These are phyloP conservation scores for Drosophila parthenogenetica DNA, from an alignment of 2,888 invertebrate species.

Conservation along the genomic window DNA sequence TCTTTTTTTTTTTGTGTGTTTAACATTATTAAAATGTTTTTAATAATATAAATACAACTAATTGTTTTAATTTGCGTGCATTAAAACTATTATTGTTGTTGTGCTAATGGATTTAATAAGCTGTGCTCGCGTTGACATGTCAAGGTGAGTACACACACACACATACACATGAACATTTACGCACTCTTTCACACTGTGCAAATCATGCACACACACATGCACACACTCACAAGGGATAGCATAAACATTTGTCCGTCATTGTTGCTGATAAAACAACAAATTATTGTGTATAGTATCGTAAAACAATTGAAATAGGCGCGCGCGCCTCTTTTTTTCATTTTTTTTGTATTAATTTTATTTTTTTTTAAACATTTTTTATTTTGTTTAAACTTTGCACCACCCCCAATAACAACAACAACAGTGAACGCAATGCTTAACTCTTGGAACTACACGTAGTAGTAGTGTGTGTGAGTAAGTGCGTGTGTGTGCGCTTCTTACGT, in stretches of 20 bases:
- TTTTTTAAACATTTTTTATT: slow-evolving; percentile 18
- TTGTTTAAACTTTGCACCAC: slow-evolving; percentile 66
- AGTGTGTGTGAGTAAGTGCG: neutral
- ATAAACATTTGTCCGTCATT: slow-evolving; percentile 55
- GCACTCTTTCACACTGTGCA: slow-evolving; percentile 29
- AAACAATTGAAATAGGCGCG: slow-evolving; percentile 62
- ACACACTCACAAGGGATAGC: slow-evolving; percentile 11
- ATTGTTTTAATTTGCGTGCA: slow-evolving; percentile 63
- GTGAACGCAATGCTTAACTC: slow-evolving; percentile 42
- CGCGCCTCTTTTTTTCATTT: slow-evolving; percentile 43
- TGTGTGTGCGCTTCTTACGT: slow-evolving; percentile 16
- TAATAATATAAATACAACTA: slow-evolving; percentile 39
- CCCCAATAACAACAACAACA: slow-evolving; percentile 28
- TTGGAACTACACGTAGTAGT: slow-evolving; percentile 8
- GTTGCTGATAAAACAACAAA: slow-evolving; percentile 67
- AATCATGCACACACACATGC: slow-evolving; percentile 24
- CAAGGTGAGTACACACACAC: slow-evolving; percentile 62
- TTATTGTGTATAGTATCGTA: slow-evolving; percentile 48
- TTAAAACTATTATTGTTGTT: slow-evolving; percentile 29
- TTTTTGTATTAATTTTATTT: slow-evolving; percentile 14
- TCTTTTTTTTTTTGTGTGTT: slow-evolving; percentile 28
- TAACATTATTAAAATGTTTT: slow-evolving; percentile 22
- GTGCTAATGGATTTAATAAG: slow-evolving; percentile 68
- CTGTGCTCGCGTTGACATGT: slow-evolving; percentile 61
- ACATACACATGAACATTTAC: slow-evolving; percentile 18